Percentiles rank a stretch among this genome's conserved stretches.
phyloP scores from a whole-genome alignment of 1,140 invertebrate genomes.

The Megalonaias nervosa region DNA sequence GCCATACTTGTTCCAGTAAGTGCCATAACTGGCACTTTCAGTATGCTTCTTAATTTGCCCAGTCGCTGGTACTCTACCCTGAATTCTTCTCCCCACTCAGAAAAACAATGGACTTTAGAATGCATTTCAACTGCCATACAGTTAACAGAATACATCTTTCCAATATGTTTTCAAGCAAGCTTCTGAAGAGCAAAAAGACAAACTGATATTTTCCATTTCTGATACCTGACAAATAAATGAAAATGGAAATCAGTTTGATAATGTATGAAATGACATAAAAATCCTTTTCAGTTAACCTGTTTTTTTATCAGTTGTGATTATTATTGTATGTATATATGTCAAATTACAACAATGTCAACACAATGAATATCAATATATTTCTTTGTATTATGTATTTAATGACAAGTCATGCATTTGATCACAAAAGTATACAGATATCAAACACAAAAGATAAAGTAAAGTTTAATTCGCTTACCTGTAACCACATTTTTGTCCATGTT shows the following conservation, averaged over 20 bases:
- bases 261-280: background rate
- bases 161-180: constrained; percentile 18
- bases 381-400: no score
- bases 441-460: no score
- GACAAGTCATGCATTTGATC: no score
- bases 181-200: constrained; percentile 24
- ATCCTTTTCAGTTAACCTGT: background rate
- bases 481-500: no score
- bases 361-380: no score
- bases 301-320: background rate
- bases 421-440: no score
- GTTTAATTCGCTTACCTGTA: no score
- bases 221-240: constrained; percentile 3
- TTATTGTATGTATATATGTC: background rate
- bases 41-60: no score
- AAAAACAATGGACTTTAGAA: constrained; percentile 16
- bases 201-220: constrained; percentile 1
- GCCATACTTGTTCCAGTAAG: constrained; percentile 17
- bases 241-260: no score
- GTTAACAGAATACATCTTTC: constrained; percentile 17
- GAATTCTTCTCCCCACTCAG: constrained; percentile 27
- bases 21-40: constrained; percentile 11
- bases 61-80: constrained; percentile 11
- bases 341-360: background rate
- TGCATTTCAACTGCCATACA: constrained; percentile 8